Evolutionary conservation across 2,888 invertebrate species (phyloP), one percentile per base, ranked within the genome.

Genomic region (Spilosoma lubricipeda): DNA sequence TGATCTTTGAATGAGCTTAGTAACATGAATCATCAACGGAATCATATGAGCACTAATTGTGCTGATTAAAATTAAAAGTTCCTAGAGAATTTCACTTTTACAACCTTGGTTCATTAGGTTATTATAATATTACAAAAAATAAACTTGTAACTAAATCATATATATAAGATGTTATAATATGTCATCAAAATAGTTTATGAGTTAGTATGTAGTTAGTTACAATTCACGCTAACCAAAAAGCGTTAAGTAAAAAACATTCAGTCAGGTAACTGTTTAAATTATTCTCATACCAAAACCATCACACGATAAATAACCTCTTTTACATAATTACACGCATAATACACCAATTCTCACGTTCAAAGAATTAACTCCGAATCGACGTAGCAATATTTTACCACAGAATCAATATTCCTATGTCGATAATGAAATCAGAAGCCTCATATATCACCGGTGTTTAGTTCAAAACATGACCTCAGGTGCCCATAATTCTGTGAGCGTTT

Each of bases 381-480:
- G 74, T 78, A 71, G 80, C 75, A 81, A 84, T 83, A 85, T 82
- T 84, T 82, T 78, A 13, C 64, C 70, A 67, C 59, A 70, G 71
- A 85, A 81, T 84, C 80, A 85, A 84, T 85, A 79, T 82, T 80
- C 80, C 72, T 72, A 76, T 75, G 76, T 69, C 80, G 84, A 85
- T 86, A 88, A 87, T 87, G 84, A 86, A 88, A 87, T 86, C 85
- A 83, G 80, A 84, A 73, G 70, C 79, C 80, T 79, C 85, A 84
- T 90, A 84, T 84, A 90, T 90, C 86, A 89, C 78, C 72, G 79
- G 77, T 80, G 79, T 78, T 77, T 77, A 78, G 86, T 82, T 78
- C 82, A 84, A 78, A 77, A 71, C 69, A 69, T 78, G 82, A 82
- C 79, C 80, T 82, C 75, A 78, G 80, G 79, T 85, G 74, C 74